A percentile compares a stretch with the other conserved stretches of the same genome.
phyloP scores from a whole-genome alignment of 2,113 vertebrate species.

The Malurus alboscapulatus region DNA sequence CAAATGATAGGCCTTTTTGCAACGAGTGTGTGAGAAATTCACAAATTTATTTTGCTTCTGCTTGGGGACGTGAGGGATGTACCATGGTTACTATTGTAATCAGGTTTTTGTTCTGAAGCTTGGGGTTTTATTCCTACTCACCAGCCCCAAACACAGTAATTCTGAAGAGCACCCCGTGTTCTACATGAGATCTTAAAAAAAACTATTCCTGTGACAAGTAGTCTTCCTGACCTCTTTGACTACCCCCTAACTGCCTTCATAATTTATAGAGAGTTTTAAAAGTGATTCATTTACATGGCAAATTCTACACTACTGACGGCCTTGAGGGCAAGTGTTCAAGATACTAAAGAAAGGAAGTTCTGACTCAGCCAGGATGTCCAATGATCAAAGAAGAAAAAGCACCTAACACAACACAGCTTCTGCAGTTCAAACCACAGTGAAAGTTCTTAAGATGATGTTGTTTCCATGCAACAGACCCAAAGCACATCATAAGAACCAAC shows the following conservation, averaged over 20 bases:
- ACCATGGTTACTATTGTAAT: not conserved
- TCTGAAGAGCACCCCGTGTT: not conserved
- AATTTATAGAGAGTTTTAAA: not conserved
- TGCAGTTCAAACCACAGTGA: not conserved
- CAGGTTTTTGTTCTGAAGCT: not conserved
- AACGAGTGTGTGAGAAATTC: not conserved
- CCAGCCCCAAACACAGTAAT: not conserved
- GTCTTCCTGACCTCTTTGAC: not conserved
- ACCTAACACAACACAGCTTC: constrained; percentile 10
- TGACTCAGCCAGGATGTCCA: not conserved
- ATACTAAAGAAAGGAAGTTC: constrained; percentile 9
- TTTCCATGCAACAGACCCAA: not conserved
- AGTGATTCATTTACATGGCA: not conserved
- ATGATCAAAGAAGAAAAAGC: not conserved
- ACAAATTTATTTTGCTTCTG: not conserved
- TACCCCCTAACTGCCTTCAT: not conserved
- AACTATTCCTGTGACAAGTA: not conserved
- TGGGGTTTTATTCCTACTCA: rapidly evolving
- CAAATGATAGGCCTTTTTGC: not conserved
- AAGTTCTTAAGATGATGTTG: not conserved
- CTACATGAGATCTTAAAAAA: not conserved
- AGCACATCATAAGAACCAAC: not conserved
- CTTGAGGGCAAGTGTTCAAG: not conserved
- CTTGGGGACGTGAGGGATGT: not conserved
- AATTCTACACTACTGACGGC: not conserved